These are phyloP conservation scores for Oncorhynchus kisutch DNA, from an alignment of 2,113 vertebrate genomes.

Conservation along the genomic window DNA sequence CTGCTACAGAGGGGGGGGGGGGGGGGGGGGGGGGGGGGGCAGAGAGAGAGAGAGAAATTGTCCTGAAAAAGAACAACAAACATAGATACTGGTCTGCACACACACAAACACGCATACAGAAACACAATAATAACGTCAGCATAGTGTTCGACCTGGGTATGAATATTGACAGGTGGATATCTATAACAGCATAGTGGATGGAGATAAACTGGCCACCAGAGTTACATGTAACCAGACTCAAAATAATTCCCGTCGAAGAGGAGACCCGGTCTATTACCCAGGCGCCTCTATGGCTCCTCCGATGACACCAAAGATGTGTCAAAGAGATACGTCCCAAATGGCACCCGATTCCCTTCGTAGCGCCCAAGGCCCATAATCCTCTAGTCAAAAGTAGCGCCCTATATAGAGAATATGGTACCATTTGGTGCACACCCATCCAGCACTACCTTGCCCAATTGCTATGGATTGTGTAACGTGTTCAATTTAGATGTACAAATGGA, in stretches of 20 bases:
- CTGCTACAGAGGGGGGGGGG: slow-evolving; percentile 62
- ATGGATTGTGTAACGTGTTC: slow-evolving; percentile 61
- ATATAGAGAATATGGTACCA: no score
- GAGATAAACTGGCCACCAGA: slow-evolving; percentile 53
- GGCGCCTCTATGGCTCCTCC: slow-evolving; percentile 67
- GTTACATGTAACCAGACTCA: slow-evolving; percentile 61
- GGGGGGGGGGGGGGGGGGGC: slow-evolving; percentile 49
- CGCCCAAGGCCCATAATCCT: no score
- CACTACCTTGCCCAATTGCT: slow-evolving; percentile 63
- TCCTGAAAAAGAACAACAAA: neutral
- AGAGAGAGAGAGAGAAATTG: slow-evolving; percentile 64
- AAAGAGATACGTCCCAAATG: slow-evolving; percentile 6
- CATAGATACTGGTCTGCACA: neutral
- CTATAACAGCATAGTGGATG: slow-evolving; percentile 57
- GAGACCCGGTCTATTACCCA: slow-evolving; percentile 53
- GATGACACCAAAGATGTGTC: slow-evolving; percentile 73
- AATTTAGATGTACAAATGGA: slow-evolving; percentile 68
- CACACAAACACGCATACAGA: slow-evolving; percentile 24
- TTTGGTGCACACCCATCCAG: slow-evolving; percentile 33
- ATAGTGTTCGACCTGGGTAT: slow-evolving; percentile 21
- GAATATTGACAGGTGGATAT: slow-evolving; percentile 65
- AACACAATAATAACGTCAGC: slow-evolving; percentile 32
- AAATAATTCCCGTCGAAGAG: slow-evolving; percentile 63
- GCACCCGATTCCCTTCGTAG: no score
- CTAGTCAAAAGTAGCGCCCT: no score